Evolutionary conservation across 2,113 vertebrate species (phyloP).

Genomic region (Typhlomys cinereus): DNA sequence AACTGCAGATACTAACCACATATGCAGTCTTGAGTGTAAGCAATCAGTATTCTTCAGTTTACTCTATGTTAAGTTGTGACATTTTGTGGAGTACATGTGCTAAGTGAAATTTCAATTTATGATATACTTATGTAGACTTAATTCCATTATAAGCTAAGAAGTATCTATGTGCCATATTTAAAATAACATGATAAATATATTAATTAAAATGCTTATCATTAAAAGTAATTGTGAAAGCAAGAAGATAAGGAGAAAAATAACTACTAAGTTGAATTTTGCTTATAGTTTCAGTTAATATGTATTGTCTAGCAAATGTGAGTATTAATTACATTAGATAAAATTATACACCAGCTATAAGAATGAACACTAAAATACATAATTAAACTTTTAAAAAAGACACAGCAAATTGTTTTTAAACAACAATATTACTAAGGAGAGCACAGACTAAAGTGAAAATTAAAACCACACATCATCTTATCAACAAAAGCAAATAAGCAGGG

Average conservation of each 20-base stretch:
- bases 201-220: neutral
- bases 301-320: neutral
- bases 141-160: neutral
- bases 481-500: neutral
- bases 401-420: neutral
- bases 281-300: neutral
- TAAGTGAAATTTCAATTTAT: neutral
- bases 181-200: neutral
- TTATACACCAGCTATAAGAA: neutral
- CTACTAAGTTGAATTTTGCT: neutral
- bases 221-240: neutral
- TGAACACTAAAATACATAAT: neutral
- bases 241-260: neutral
- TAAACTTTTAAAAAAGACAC: neutral
- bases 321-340: neutral
- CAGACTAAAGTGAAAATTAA: neutral
- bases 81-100: too few relatives aligned
- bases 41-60: too few relatives aligned
- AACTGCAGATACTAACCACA: neutral
- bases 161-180: neutral
- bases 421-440: neutral
- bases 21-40: neutral
- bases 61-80: too few relatives aligned
- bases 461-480: neutral
- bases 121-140: neutral